phyloP scores from a whole-genome alignment of 2,797 vertebrate species.

The Lophotriccus pileatus region DNA sequence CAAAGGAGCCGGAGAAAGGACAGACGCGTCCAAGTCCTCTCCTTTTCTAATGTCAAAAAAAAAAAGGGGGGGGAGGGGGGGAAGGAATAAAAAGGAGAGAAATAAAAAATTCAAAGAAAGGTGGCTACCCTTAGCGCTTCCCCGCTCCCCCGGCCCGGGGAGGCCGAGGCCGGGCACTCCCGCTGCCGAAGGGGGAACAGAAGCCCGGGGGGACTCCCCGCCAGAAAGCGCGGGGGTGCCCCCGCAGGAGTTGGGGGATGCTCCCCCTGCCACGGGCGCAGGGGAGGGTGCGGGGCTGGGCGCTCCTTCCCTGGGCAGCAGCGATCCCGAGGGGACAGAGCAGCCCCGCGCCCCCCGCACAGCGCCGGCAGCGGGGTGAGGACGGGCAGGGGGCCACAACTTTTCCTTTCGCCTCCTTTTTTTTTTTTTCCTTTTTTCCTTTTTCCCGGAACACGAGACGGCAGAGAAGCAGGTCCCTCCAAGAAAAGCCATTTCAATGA shows the following conservation, averaged over 20 bases:
- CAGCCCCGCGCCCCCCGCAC: neutral
- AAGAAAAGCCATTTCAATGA: conserved; percentile 94
- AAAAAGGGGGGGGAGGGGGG: too few relatives aligned
- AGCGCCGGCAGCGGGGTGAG: neutral
- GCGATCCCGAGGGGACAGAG: neutral
- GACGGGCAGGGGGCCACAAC: neutral
- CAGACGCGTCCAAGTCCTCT: neutral
- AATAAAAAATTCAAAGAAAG: neutral
- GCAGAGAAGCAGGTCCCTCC: conserved; percentile 70
- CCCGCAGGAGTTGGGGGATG: accelerated
- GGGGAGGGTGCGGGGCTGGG: neutral
- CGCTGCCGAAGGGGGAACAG: neutral
- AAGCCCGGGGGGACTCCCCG: neutral
- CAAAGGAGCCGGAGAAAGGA: neutral
- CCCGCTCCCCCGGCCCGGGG: neutral
- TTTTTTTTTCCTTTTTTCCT: neutral
- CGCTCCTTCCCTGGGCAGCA: neutral
- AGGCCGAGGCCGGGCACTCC: neutral
- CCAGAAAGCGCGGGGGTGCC: neutral
- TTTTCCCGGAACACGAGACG: neutral
- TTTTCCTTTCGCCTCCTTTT: neutral
- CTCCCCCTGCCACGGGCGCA: neutral
- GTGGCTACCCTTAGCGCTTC: neutral
- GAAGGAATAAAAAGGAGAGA: too few relatives aligned
- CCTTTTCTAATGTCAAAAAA: neutral